Conservation (phyloP, 92 coral and sea anemone species). For the Epizoanthus fatuus region DNA sequence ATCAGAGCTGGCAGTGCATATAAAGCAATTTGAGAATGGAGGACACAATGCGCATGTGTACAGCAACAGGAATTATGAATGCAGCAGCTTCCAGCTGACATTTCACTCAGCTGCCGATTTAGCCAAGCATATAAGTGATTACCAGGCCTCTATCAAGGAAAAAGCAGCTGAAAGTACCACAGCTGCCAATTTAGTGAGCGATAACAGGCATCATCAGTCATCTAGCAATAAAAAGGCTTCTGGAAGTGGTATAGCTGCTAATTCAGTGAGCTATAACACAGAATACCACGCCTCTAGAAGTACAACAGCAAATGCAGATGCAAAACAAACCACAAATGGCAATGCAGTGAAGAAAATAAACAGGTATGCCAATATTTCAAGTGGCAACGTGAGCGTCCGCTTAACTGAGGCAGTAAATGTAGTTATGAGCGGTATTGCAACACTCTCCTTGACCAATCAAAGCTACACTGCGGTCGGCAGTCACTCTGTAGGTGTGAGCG, state of each 20-base stretch:
- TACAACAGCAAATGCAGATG: neutral
- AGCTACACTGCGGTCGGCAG: neutral
- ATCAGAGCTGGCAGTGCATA: slow-evolving; percentile 22
- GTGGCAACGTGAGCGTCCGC: too few species aligned
- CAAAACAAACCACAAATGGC: too few species aligned
- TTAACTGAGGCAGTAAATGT: neutral
- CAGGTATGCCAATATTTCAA: too few species aligned
- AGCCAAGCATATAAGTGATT: slow-evolving; percentile 30
- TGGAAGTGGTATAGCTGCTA: neutral
- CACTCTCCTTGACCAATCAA: neutral
- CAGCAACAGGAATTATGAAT: slow-evolving; percentile 11
- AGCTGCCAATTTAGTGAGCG: neutral
- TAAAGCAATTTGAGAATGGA: neutral
- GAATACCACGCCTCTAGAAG: neutral
- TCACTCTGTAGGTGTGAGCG: neutral
- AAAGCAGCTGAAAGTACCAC: neutral
- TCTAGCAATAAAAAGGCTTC: neutral
- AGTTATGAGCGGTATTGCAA: neutral
- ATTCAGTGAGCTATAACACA: neutral
- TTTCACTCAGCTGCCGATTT: slow-evolving; percentile 26
- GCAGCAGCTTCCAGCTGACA: slow-evolving; percentile 18
- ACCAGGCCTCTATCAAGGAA: neutral
- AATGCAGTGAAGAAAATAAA: too few species aligned
- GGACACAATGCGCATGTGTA: neutral
- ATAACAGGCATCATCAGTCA: neutral